Evolutionary conservation across 2,113 vertebrate genomes (phyloP).

Genomic region (Poeciliopsis turrubarensis): DNA sequence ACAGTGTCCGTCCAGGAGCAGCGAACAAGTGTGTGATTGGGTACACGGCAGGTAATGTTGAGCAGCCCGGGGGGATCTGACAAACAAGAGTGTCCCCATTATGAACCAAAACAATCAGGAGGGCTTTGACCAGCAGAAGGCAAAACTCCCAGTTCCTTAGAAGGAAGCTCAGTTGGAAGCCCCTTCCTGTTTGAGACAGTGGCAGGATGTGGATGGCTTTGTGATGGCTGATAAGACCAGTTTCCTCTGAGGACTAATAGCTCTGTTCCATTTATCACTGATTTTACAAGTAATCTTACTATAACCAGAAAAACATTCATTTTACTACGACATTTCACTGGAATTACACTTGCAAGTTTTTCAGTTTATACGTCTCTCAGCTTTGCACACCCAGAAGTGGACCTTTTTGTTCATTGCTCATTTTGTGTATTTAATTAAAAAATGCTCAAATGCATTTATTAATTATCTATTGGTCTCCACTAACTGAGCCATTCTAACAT

Average conservation of each 20-base stretch:
- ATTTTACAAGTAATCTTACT: not conserved
- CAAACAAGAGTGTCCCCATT: constrained; percentile 19
- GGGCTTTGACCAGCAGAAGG: constrained; percentile 14
- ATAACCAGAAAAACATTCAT: not conserved
- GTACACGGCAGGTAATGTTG: constrained; percentile 74
- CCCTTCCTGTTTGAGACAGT: constrained; percentile 66
- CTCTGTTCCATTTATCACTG: not conserved
- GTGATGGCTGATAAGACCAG: constrained; percentile 40
- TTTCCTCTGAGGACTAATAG: constrained; percentile 37
- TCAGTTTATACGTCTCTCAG: too few relatives aligned
- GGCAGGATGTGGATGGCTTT: constrained; percentile 64
- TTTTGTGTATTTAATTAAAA: too few relatives aligned
- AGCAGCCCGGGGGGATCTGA: constrained; percentile 75
- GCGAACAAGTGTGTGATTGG: constrained; percentile 71
- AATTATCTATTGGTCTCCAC: too few relatives aligned
- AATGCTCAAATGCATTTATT: too few relatives aligned
- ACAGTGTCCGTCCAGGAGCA: constrained; percentile 76
- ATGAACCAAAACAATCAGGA: constrained; percentile 11
- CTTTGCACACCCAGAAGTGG: too few relatives aligned
- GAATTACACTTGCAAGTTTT: too few relatives aligned
- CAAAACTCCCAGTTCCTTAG: constrained; percentile 38
- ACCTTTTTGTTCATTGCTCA: too few relatives aligned
- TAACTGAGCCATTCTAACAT: too few relatives aligned
- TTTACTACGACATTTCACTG: not conserved
- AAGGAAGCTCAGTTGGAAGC: constrained; percentile 59